These are phyloP conservation scores for Leptopilina drosophilae DNA, from an alignment of 2,888 invertebrate species.

Conservation along the genomic window DNA sequence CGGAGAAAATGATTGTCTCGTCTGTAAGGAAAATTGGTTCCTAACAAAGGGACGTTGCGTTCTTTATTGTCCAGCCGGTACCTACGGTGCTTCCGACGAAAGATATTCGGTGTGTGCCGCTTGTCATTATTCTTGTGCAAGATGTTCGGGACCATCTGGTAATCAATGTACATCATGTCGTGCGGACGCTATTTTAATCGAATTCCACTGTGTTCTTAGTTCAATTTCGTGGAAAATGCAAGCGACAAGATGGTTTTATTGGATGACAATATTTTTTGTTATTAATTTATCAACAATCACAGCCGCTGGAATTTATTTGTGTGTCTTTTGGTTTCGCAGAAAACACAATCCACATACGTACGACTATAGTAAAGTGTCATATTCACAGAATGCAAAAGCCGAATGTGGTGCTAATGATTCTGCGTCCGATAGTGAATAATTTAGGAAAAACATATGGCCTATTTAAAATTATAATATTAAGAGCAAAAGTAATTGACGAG, in stretches of 20 bases:
- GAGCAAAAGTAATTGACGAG: too few relatives aligned
- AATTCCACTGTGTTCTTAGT: slow-evolving; percentile 63
- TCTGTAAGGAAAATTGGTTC: slow-evolving; percentile 82
- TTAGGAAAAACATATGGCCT: background rate
- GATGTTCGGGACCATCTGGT: slow-evolving; percentile 84
- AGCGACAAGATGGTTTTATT: slow-evolving; percentile 68
- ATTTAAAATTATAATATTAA: too few relatives aligned
- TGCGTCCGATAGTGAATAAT: slow-evolving; percentile 51
- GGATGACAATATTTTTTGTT: slow-evolving; percentile 63
- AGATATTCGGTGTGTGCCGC: slow-evolving; percentile 79
- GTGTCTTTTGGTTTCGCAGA: slow-evolving; percentile 50
- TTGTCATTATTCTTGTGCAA: slow-evolving; percentile 87
- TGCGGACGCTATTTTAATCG: slow-evolving; percentile 80
- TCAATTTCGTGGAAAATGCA: slow-evolving; percentile 67
- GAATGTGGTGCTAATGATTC: slow-evolving; percentile 27
- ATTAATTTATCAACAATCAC: slow-evolving; percentile 61
- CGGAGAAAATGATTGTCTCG: slow-evolving; percentile 62
- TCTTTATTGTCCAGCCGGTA: slow-evolving; percentile 79
- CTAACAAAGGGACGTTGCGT: slow-evolving; percentile 82
- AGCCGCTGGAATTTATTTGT: slow-evolving; percentile 57
- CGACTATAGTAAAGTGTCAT: slow-evolving; percentile 62
- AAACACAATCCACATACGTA: slow-evolving; percentile 46
- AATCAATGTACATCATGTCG: slow-evolving; percentile 84
- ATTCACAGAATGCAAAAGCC: slow-evolving; percentile 55
- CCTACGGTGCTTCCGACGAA: slow-evolving; percentile 63